Evolutionary conservation across 2,888 invertebrate genomes (phyloP).

Genomic region (Ophonus ardosiacus): DNA sequence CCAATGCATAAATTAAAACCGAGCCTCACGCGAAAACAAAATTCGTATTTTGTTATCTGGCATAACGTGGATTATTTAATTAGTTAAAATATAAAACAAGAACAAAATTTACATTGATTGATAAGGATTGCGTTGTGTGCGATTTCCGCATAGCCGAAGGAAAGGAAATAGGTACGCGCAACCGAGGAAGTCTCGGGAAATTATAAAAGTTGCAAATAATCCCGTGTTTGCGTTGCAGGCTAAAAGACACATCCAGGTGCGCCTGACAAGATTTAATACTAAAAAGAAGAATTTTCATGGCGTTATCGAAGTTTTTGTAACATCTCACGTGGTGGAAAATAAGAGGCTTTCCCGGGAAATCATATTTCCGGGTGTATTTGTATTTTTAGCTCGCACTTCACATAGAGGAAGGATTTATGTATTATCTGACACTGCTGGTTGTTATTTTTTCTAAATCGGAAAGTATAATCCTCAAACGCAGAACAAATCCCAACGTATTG

Average conservation of each 20-base stretch:
- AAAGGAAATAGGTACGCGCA: not conserved
- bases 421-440: slow-evolving; percentile 52
- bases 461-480: slow-evolving; percentile 46
- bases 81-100: slow-evolving; percentile 45
- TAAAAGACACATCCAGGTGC: slow-evolving; percentile 46
- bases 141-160: not conserved
- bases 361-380: slow-evolving; percentile 55
- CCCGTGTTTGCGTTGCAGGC: slow-evolving; percentile 10
- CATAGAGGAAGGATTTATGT: slow-evolving; percentile 57
- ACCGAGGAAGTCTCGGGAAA: not conserved
- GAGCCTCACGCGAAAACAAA: slow-evolving; percentile 22
- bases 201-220: slow-evolving; percentile 17
- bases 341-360: slow-evolving; percentile 57
- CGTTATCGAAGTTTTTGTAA: slow-evolving; percentile 55
- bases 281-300: slow-evolving; percentile 52
- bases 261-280: slow-evolving; percentile 52
- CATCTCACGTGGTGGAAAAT: slow-evolving; percentile 51
- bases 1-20: slow-evolving; percentile 25
- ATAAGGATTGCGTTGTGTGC: not conserved
- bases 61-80: slow-evolving; percentile 43
- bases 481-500: slow-evolving; percentile 4
- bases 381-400: slow-evolving; percentile 50
- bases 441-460: slow-evolving; percentile 53
- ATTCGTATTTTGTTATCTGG: slow-evolving; percentile 38
- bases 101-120: slow-evolving; percentile 47